phyloP scores from a whole-genome alignment of 2,113 vertebrate genomes.

The Dipodomys merriami region DNA sequence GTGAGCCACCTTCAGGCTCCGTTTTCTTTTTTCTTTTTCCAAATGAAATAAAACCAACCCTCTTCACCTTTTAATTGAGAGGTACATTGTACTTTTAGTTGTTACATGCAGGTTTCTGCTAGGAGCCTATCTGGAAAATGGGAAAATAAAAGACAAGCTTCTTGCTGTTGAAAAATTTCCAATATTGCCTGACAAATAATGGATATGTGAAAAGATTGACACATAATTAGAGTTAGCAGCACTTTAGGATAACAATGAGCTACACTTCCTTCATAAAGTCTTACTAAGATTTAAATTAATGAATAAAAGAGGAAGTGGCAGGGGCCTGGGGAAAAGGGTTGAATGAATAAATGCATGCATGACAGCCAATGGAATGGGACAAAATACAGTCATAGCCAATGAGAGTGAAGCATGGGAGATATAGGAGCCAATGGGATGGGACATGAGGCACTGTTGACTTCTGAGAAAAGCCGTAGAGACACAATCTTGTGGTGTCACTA shows the following conservation, averaged over 20 bases:
- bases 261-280: not conserved
- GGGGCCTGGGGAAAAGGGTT: not conserved
- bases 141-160: not conserved
- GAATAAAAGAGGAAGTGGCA: not conserved
- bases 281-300: not conserved
- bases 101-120: not conserved
- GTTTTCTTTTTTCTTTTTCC: not conserved
- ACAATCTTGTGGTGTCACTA: not conserved
- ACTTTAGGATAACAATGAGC: not conserved
- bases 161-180: not conserved
- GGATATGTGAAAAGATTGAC: not conserved
- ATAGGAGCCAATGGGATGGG: not conserved
- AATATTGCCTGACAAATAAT: slow-evolving; percentile 4
- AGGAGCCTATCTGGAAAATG: not conserved
- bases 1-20: too few relatives aligned
- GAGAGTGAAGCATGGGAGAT: not conserved
- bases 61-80: not conserved
- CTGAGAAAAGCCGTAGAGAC: not conserved
- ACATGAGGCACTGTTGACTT: not conserved
- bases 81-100: slow-evolving; percentile 38
- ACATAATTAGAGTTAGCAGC: not conserved
- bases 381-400: not conserved
- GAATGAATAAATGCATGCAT: not conserved
- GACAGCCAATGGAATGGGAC: not conserved
- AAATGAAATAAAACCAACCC: not conserved